A percentile compares a stretch with the other conserved stretches of the same genome.
Conservation (phyloP, 37 sponge, comb jelly and placozoan genomes). For the Bolinopsis microptera region DNA sequence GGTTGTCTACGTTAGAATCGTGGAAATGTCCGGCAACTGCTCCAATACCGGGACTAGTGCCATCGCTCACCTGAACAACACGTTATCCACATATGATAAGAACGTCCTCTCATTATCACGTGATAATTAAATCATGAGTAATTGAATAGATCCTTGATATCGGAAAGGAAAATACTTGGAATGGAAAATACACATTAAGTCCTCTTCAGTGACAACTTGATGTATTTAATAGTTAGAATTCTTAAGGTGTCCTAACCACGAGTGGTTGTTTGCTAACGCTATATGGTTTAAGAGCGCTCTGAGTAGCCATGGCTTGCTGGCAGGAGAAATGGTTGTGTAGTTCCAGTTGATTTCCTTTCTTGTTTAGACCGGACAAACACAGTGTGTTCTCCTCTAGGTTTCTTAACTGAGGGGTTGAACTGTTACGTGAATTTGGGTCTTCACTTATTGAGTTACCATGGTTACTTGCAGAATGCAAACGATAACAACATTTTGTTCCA, state of each 20-base stretch:
- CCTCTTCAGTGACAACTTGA: too few relatives aligned
- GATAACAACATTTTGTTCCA: too few relatives aligned
- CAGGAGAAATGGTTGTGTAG: slow-evolving; percentile 19
- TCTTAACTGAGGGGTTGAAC: not conserved
- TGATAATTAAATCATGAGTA: too few relatives aligned
- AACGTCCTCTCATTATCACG: not conserved
- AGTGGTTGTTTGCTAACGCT: not conserved
- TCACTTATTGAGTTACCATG: too few relatives aligned
- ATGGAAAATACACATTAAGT: too few relatives aligned
- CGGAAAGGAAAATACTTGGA: too few relatives aligned
- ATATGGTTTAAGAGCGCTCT: not conserved
- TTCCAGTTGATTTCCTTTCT: not conserved
- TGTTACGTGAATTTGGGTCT: too few relatives aligned
- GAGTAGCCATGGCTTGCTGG: slow-evolving; percentile 7
- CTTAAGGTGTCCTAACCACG: slow-evolving; percentile 34
- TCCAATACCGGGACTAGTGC: slow-evolving; percentile 49
- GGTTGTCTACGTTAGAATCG: not conserved
- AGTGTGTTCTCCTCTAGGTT: slow-evolving; percentile 53
- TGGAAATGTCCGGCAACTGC: slow-evolving; percentile 9
- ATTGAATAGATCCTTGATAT: too few relatives aligned
- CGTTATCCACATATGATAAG: not conserved
- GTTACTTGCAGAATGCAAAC: too few relatives aligned
- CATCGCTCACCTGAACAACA: slow-evolving; percentile 42
- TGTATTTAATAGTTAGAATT: too few relatives aligned
- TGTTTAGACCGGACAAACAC: not conserved